These are phyloP conservation scores for Porites australiensis DNA, from an alignment of 64 coral and sea anemone genomes.

Conservation along the genomic window DNA sequence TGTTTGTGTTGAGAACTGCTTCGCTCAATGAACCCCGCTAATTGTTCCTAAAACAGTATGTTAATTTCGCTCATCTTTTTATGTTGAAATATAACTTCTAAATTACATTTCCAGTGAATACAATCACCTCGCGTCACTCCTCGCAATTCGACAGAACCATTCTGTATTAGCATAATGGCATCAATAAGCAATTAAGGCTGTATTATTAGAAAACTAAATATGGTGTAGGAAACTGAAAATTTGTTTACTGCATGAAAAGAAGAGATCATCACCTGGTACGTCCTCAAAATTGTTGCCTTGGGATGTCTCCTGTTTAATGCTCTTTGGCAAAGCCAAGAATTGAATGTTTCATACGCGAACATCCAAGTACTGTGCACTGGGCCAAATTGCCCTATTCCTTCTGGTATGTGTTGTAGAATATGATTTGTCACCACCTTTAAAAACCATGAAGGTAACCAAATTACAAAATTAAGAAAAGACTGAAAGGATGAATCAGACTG, in stretches of 20 bases:
- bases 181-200: too few relatives aligned
- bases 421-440: slow-evolving; percentile 63
- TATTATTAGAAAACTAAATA: too few relatives aligned
- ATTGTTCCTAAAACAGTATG: too few relatives aligned
- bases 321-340: slow-evolving; percentile 56
- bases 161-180: too few relatives aligned
- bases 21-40: too few relatives aligned
- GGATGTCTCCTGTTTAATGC: slow-evolving; percentile 60
- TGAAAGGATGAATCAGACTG: neutral
- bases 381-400: slow-evolving; percentile 58
- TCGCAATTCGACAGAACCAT: too few relatives aligned
- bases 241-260: neutral
- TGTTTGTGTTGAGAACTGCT: too few relatives aligned
- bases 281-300: slow-evolving; percentile 56
- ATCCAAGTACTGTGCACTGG: slow-evolving; percentile 65
- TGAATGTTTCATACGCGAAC: slow-evolving; percentile 64
- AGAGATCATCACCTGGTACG: slow-evolving; percentile 47
- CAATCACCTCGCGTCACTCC: too few relatives aligned
- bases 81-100: too few relatives aligned
- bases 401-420: slow-evolving; percentile 54
- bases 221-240: too few relatives aligned
- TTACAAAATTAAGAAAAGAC: neutral
- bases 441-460: neutral
- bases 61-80: too few relatives aligned
- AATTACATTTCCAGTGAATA: too few relatives aligned